Conservation (phyloP, 1,140 invertebrate genomes). For the Armadillidium nasatum region DNA sequence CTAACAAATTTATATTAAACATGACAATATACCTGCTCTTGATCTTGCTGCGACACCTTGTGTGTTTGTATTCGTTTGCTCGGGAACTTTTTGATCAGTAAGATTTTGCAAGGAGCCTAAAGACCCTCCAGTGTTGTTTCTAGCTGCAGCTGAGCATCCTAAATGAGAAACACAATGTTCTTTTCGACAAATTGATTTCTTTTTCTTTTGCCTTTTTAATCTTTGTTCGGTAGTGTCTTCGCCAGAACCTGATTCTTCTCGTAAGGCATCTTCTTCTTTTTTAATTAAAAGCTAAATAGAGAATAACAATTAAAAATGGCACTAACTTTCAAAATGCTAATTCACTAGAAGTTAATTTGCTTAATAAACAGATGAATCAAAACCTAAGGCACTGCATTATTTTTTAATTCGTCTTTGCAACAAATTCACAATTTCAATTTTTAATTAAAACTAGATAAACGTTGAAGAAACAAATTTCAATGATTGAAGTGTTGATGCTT, state of each 20-base stretch:
- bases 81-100: constrained; percentile 29
- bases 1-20: too few species aligned
- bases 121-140: constrained; percentile 34
- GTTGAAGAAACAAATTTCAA: too few species aligned
- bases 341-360: too few species aligned
- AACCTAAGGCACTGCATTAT: too few species aligned
- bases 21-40: constrained; percentile 33
- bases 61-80: constrained; percentile 26
- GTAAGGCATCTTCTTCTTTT: constrained; percentile 35
- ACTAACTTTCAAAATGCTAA: too few species aligned
- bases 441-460: too few species aligned
- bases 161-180: constrained; percentile 23
- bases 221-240: constrained; percentile 30
- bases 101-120: constrained; percentile 35
- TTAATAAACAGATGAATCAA: too few species aligned
- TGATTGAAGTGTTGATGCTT: too few species aligned
- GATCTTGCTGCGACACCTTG: constrained; percentile 36
- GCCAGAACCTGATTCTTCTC: constrained; percentile 33
- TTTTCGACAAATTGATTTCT: constrained; percentile 16
- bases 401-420: too few species aligned
- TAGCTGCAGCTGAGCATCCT: constrained; percentile 27
- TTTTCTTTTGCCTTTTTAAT: constrained; percentile 28
- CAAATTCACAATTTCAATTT: too few species aligned
- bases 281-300: constrained; percentile 26
- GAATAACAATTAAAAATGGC: too few species aligned